Evolutionary conservation across 2,888 invertebrate species (phyloP).

Genomic region (Parnassius glacialis): DNA sequence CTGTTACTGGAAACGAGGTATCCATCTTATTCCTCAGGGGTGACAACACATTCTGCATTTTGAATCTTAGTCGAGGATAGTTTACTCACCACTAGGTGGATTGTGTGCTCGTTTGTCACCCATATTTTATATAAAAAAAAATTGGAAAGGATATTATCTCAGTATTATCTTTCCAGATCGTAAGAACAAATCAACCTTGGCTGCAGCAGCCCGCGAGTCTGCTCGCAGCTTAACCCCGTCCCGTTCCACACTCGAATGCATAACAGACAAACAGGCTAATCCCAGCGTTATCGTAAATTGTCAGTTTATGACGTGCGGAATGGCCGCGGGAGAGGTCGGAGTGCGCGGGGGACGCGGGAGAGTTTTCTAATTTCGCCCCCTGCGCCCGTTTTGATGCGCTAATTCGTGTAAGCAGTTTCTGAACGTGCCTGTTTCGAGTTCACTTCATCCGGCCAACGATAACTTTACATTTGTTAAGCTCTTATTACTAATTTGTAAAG

Average conservation of each 20-base stretch:
- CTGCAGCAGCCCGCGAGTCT: conserved; percentile 1
- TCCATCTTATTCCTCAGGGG: too few species aligned
- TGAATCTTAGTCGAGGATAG: too few species aligned
- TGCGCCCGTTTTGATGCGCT: conserved; percentile 77
- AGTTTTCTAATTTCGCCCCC: conserved; percentile 79
- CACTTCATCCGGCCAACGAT: conserved; percentile 58
- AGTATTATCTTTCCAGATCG: not conserved
- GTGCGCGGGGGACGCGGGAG: conserved; percentile 47
- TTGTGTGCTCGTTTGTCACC: too few species aligned
- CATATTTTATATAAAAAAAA: too few species aligned
- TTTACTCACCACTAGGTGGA: too few species aligned
- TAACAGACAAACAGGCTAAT: conserved; percentile 80
- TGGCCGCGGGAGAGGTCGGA: conserved; percentile 57
- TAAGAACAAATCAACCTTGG: not conserved
- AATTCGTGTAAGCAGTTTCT: conserved; percentile 81
- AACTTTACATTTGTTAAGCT: conserved; percentile 32
- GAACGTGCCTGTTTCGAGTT: conserved; percentile 78
- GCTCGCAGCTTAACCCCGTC: conserved; percentile 39
- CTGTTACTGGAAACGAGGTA: too few species aligned
- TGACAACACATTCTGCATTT: too few species aligned
- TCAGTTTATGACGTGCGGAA: conserved; percentile 82
- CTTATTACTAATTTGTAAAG: conserved; percentile 33
- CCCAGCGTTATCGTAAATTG: conserved; percentile 81
- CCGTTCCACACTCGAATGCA: conserved; percentile 57
- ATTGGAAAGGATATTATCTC: too few species aligned